Evolutionary conservation across 2,797 vertebrate species (phyloP).

Genomic region (Martes flavigula): DNA sequence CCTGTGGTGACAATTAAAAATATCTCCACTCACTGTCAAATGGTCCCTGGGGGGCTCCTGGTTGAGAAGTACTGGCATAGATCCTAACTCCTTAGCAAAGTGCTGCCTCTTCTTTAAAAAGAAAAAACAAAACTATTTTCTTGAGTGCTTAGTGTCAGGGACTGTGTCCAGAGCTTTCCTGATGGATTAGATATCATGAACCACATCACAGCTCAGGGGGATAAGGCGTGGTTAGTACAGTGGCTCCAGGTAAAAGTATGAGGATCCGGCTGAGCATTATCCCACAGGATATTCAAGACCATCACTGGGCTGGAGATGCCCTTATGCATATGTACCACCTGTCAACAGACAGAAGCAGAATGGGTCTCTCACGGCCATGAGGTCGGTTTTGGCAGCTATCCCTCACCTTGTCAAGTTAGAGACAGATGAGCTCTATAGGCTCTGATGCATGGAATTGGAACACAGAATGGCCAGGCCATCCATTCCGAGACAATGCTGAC

Average conservation of each 20-base stretch:
- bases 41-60: neutral
- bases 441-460: neutral
- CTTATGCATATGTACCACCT: neutral
- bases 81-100: neutral
- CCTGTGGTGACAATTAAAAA: neutral
- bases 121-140: neutral
- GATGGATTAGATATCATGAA: neutral
- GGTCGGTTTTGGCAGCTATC: neutral
- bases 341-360: neutral
- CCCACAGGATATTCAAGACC: neutral
- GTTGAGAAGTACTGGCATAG: neutral
- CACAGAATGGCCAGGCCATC: neutral
- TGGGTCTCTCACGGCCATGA: neutral
- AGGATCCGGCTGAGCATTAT: neutral
- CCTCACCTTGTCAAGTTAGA: neutral
- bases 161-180: neutral
- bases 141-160: neutral
- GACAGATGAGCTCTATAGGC: rapidly evolving
- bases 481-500: neutral
- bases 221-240: rapidly evolving
- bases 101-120: neutral
- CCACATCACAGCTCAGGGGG: neutral
- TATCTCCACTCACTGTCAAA: neutral
- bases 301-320: neutral
- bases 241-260: neutral